Base-by-base conservation (phyloP, 2,113 vertebrate species). In the Dasyurus viverrinus region DNA sequence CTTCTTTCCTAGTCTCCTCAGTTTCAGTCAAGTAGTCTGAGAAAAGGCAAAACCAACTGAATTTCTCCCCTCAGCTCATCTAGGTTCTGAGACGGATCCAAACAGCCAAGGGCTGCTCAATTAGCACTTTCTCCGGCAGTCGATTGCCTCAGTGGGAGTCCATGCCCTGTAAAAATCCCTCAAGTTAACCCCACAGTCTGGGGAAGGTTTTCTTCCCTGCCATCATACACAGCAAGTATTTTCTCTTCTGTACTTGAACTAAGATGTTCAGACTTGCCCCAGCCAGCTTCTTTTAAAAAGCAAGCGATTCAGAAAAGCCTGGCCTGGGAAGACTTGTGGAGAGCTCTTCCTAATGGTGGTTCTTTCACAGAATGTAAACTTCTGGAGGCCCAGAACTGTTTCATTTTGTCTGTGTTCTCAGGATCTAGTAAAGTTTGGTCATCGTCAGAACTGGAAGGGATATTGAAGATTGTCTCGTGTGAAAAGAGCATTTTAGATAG, bases 11-110 rank as follows among this genome's bases (percentile, higher is more conserved):
- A 93, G 89, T 26, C 54, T 50, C 90, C 90, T 10, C 27, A 90
- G 90, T 53, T 95, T 95, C 91, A 89, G 90, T 53, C 92, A 97
- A 92, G 93, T 5, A 54, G 90, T 92, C 94, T 42, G 68, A 42
- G n/a, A 8, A 90, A 46, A 91, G 84, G 91, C 47, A 93, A 68
- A 84, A 84, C 93, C 91, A 94, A 84, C 90, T 12, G 93, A 90
- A 25, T 0, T 0, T 54, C 10, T 42, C 92, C 30, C 55, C 60
- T 95, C 93, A 90, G 90, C 50, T 91, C 89, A 55, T 89, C 27
- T 90, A 95, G 91, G 91, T 92, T 36, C 94, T 93, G 92, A 95
- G 92, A 95, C 94, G 68, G 93, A 97, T 91, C 93, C 36, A 90
- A 96, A 94, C 46, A 97, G 92, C 76, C 53, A 48, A 60, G 23